Percentiles rank a stretch among this genome's conserved stretches.
phyloP scores from a whole-genome alignment of 2,113 vertebrate genomes.

The Chionis minor region DNA sequence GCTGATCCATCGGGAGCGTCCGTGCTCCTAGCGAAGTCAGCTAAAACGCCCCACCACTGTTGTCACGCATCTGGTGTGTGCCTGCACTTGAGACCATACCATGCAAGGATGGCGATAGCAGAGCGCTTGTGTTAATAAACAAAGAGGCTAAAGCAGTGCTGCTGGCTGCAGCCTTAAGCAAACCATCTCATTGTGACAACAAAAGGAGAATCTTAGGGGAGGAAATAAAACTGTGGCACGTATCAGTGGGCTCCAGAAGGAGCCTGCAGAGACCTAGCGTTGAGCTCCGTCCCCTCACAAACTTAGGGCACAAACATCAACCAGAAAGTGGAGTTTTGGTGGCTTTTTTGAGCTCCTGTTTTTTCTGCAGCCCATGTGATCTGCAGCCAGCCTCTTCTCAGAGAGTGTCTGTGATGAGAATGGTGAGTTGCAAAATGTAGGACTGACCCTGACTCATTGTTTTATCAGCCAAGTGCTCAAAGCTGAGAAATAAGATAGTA shows the following conservation, averaged over 20 bases:
- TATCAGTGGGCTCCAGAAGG: not conserved
- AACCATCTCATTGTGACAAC: not conserved
- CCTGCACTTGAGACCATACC: not conserved
- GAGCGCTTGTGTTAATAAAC: not conserved
- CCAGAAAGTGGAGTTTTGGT: not conserved
- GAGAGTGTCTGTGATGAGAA: not conserved
- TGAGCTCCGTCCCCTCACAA: not conserved
- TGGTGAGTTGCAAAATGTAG: constrained; percentile 41
- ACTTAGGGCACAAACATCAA: not conserved
- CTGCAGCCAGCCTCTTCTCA: not conserved
- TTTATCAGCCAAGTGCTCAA: constrained; percentile 34
- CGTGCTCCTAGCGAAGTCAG: not conserved
- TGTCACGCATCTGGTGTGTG: not conserved
- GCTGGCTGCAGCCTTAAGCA: not conserved
- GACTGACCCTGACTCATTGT: constrained; percentile 56
- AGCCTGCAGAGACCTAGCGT: not conserved
- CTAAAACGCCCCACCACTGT: rapidly evolving
- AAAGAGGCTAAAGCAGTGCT: not conserved
- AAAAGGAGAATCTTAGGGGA: not conserved
- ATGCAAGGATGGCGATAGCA: not conserved
- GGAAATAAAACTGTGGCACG: not conserved
- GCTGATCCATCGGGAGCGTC: not conserved
- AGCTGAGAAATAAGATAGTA: constrained; percentile 42
- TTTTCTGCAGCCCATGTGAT: not conserved
- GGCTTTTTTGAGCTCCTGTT: not conserved